Base-by-base conservation (phyloP, 2,113 vertebrate species). In the Mormyrus iriodes region DNA sequence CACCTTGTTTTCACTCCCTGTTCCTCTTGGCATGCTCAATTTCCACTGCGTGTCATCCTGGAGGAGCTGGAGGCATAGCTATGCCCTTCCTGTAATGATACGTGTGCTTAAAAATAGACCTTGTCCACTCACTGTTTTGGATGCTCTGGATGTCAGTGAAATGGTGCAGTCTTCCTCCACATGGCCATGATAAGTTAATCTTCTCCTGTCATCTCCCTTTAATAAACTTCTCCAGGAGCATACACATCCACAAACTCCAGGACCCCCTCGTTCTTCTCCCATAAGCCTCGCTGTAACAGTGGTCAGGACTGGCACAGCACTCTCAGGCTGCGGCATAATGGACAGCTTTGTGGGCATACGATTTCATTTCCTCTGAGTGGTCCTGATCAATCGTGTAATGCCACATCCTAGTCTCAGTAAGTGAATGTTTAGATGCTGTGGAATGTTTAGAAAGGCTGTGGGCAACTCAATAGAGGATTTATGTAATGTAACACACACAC, bases 41-140 rank as follows among this genome's bases (percentile, higher is more conserved):
- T 88, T 65, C 31, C 58, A 31, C 49, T 15, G 44, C 13, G 9
- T 39, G 82, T 88, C n/a, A 24, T 35, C 17, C n/a, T 31, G 27
- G 82, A 85, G 83, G 48, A 89, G 88, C 86, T 35, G 82, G 6
- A 0, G 35, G 86, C 46, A 58, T n/a, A 91, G 89, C 85, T 83
- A 85, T 87, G 12, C 44, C 42, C 86, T 39, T 79, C 49, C 53
- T 89, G 21, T 91, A 83, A 49, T 84, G 51, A 89, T 48, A 85
- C 7, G 53, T 35, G 7, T 49, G 48, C 91, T 90, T 91, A 90
- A 91, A 92, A 93, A 92, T 91, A 93, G 82, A 12, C 19, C 42
- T 19, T 89, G 52, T 73, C 53, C 0, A 52, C 49, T 83, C 31
- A 52, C 69, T 44, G 49, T 93, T 90, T 91, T 39, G 76, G 90